Conservation (phyloP, 2,888 invertebrate species). For the Pollenia labialis region DNA sequence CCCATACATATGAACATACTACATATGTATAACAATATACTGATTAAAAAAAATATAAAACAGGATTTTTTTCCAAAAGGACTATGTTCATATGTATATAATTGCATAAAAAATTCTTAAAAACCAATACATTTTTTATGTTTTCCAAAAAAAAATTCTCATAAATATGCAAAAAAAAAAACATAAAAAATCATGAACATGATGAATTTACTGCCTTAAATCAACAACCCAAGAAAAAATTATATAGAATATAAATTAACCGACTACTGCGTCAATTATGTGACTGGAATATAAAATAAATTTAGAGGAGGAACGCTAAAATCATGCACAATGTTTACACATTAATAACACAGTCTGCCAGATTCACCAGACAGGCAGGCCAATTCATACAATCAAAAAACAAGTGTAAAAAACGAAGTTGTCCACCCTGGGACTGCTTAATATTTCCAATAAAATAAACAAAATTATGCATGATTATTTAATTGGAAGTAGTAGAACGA, state of each 20-base stretch:
- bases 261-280: slow-evolving; percentile 64
- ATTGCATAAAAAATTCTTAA: slow-evolving; percentile 38
- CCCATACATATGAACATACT: too few species aligned
- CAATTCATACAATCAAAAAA: slow-evolving; percentile 5
- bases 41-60: slow-evolving; percentile 11
- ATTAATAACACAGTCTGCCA: slow-evolving; percentile 20
- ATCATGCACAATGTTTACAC: slow-evolving; percentile 42
- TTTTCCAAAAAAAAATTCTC: slow-evolving; percentile 39
- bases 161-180: slow-evolving; percentile 62
- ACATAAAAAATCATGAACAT: slow-evolving; percentile 52
- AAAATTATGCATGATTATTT: slow-evolving; percentile 71
- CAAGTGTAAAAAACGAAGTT: slow-evolving; percentile 24
- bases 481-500: slow-evolving; percentile 53
- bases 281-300: slow-evolving; percentile 70
- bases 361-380: neutral
- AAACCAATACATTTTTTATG: slow-evolving; percentile 19
- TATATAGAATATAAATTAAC: slow-evolving; percentile 26
- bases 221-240: slow-evolving; percentile 52
- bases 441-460: slow-evolving; percentile 66
- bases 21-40: neutral
- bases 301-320: slow-evolving; percentile 52
- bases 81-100: neutral
- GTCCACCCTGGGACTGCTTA: slow-evolving; percentile 46
- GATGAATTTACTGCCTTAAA: slow-evolving; percentile 68
- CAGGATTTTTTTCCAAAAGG: slow-evolving; percentile 7